These are phyloP conservation scores for Apeira syringaria DNA, from an alignment of 2,888 invertebrate genomes.

Conservation along the genomic window DNA sequence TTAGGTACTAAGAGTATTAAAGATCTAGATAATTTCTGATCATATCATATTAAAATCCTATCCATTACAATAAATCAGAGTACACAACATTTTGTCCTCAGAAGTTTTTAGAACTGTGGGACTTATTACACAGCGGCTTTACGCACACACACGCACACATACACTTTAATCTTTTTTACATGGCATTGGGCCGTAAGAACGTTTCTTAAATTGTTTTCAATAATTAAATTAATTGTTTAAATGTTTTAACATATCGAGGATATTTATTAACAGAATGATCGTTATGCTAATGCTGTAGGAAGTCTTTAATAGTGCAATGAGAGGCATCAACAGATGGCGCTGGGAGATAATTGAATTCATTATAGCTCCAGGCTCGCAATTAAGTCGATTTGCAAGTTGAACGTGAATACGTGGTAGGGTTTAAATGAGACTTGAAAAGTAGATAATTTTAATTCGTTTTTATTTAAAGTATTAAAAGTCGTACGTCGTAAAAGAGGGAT, in stretches of 20 bases:
- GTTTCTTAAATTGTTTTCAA: slow-evolving; percentile 1
- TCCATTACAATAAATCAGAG: too few species aligned
- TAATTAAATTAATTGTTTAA: slow-evolving; percentile 10
- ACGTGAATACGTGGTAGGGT: slow-evolving; percentile 23
- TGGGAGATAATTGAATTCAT: slow-evolving; percentile 41
- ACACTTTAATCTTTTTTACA: too few species aligned
- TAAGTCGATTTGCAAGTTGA: slow-evolving; percentile 29
- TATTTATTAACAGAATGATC: slow-evolving; percentile 24
- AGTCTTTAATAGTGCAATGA: slow-evolving; percentile 33
- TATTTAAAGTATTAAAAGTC: too few species aligned
- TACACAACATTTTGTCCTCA: too few species aligned
- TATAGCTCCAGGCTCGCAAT: slow-evolving; percentile 38
- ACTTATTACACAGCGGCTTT: too few species aligned
- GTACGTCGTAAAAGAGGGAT: too few species aligned
- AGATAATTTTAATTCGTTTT: background rate
- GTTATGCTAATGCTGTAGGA: slow-evolving; percentile 39
- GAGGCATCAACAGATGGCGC: slow-evolving; percentile 35
- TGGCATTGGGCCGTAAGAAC: too few species aligned
- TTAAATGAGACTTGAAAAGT: slow-evolving; percentile 4
- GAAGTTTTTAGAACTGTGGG: too few species aligned
- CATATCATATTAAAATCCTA: too few species aligned
- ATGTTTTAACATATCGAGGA: slow-evolving; percentile 22
- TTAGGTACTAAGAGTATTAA: too few species aligned
- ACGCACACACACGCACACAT: too few species aligned
- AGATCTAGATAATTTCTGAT: too few species aligned